Percentiles rank a stretch among this genome's conserved stretches.
Conservation (phyloP, 2,888 invertebrate genomes). For the Lasius fuliginosus region DNA sequence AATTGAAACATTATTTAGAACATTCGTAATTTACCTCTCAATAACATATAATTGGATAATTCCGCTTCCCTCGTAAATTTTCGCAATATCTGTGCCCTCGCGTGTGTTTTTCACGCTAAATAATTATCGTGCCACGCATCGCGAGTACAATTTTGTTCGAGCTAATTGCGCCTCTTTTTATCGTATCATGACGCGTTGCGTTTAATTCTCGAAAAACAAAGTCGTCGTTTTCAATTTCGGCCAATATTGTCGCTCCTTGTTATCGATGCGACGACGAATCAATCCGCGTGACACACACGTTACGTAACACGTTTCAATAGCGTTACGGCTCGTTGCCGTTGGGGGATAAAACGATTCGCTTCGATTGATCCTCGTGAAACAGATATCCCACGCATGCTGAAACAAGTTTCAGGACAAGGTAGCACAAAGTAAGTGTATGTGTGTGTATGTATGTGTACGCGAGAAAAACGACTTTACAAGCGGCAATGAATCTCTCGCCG, state of each 20-base stretch:
- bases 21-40: constrained; percentile 7
- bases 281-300: neutral
- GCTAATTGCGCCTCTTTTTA: constrained; percentile 29
- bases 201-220: constrained; percentile 16
- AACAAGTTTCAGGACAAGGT: constrained; percentile 27
- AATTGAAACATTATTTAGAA: neutral
- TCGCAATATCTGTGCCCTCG: neutral
- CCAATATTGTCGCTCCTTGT: constrained; percentile 8
- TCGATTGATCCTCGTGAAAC: constrained; percentile 10
- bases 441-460: neutral
- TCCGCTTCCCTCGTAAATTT: constrained; percentile 11
- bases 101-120: neutral
- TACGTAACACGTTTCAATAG: neutral
- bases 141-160: neutral
- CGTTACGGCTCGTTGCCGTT: neutral
- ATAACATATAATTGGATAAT: constrained; percentile 22
- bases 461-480: constrained; percentile 19
- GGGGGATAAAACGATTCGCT: constrained; percentile 5
- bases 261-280: neutral
- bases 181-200: neutral
- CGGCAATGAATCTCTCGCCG: constrained; percentile 42
- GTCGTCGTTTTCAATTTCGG: constrained; percentile 8
- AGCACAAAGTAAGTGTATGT: neutral
- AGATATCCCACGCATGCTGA: neutral
- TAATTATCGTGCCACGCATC: neutral